phyloP scores from a whole-genome alignment of 2,113 vertebrate species.

The Larimichthys polyactis region DNA sequence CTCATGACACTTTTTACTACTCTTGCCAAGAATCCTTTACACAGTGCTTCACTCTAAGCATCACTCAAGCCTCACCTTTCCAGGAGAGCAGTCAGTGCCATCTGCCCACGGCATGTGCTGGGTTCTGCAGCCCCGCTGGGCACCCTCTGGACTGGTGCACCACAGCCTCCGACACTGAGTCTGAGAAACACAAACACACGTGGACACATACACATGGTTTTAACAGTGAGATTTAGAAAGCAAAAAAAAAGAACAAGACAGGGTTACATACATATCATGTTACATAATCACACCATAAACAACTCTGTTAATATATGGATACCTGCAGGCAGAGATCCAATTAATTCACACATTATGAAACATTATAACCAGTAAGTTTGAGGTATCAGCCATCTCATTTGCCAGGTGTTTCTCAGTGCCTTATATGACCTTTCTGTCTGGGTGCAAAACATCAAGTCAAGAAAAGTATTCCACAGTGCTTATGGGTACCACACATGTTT shows the following conservation, averaged over 20 bases:
- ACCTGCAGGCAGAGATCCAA: constrained; percentile 10
- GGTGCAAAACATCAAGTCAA: neutral
- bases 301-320: constrained; percentile 1
- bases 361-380: constrained; percentile 12
- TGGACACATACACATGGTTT: constrained; percentile 8
- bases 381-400: neutral
- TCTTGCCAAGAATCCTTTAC: too few relatives aligned
- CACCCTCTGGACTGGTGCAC: constrained; percentile 94
- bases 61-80: constrained; percentile 86
- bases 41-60: neutral
- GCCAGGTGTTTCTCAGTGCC: constrained; percentile 8
- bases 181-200: constrained; percentile 77
- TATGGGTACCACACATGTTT: neutral
- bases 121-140: constrained; percentile 94
- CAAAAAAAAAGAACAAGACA: neutral
- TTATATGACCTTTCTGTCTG: neutral
- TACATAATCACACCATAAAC: constrained; percentile 10
- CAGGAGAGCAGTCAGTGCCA: constrained; percentile 94
- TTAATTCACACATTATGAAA: constrained; percentile 14
- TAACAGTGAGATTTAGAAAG: constrained; percentile 8
- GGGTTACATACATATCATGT: neutral
- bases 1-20: neutral
- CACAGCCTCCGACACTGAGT: constrained; percentile 96
- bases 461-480: neutral
- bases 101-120: constrained; percentile 99